phyloP scores from a whole-genome alignment of 2,888 invertebrate species.

The Apotomis turbidana region DNA sequence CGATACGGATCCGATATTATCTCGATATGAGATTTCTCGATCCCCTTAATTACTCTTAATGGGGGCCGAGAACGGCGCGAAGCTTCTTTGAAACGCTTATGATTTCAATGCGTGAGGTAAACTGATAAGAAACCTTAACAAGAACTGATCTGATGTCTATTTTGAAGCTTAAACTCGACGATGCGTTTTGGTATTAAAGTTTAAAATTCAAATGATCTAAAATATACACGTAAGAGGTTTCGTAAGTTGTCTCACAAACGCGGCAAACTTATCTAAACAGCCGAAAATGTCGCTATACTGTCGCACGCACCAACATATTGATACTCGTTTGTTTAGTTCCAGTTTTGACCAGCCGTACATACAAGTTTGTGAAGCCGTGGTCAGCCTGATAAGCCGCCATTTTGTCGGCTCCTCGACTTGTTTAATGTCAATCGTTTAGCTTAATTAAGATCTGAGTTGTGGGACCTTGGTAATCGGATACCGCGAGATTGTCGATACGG shows the following conservation, averaged over 20 bases:
- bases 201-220: background rate
- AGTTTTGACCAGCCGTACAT: conserved; percentile 4
- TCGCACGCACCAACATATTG: conserved; percentile 1
- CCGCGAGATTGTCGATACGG: conserved; percentile 33
- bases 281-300: conserved; percentile 16
- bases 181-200: conserved; percentile 1
- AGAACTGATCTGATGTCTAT: background rate
- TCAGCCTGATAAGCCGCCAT: conserved; percentile 25
- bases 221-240: background rate
- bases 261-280: conserved; percentile 23
- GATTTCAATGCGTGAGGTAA: conserved; percentile 45
- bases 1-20: conserved; percentile 45
- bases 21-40: conserved; percentile 46
- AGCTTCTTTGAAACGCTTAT: conserved; percentile 46
- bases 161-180: background rate
- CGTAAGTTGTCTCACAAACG: background rate
- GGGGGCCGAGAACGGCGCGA: conserved; percentile 37
- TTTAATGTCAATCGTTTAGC: conserved; percentile 41
- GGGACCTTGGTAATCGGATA: conserved; percentile 35
- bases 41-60: conserved; percentile 48
- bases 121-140: conserved; percentile 6
- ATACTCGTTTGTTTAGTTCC: conserved; percentile 17
- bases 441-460: conserved; percentile 43
- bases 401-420: conserved; percentile 32
- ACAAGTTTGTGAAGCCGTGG: conserved; percentile 18